Percentiles rank a stretch among this genome's conserved stretches.
phyloP scores from a whole-genome alignment of 2,888 invertebrate species.

The Deilephila porcellus region DNA sequence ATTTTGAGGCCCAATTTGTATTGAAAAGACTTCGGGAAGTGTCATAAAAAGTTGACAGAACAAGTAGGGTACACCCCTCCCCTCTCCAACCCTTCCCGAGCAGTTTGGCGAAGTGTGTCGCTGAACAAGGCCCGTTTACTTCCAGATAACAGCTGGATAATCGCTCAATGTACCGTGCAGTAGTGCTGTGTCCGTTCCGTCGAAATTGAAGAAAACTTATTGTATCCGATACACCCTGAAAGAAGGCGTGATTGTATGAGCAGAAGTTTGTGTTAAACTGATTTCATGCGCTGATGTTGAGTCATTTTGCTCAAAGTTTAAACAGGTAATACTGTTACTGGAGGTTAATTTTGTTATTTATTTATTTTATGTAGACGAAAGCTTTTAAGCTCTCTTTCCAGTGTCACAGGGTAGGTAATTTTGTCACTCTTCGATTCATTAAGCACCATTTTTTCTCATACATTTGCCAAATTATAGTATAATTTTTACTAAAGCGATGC shows the following conservation, averaged over 20 bases:
- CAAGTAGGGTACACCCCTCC: background rate
- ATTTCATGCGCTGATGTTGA: no score
- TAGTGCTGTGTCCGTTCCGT: background rate
- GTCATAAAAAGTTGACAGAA: background rate
- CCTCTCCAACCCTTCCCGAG: background rate
- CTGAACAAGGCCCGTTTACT: background rate
- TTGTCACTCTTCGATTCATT: no score
- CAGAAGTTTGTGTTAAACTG: no score
- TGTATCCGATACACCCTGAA: background rate
- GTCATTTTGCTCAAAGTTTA: no score
- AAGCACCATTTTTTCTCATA: no score
- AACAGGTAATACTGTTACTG: no score
- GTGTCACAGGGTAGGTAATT: no score
- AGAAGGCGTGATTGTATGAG: background rate
- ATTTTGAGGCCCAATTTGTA: background rate
- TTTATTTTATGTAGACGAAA: no score
- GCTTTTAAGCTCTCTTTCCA: no score
- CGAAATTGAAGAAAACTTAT: slow-evolving; percentile 4
- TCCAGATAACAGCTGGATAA: background rate
- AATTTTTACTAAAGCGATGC: no score
- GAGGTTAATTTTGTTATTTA: no score
- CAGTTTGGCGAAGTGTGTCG: background rate
- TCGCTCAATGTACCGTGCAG: slow-evolving; percentile 5
- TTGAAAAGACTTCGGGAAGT: background rate
- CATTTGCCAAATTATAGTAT: no score